phyloP scores from a whole-genome alignment of 2,888 invertebrate species.

The Cheiracanthium punctorium region DNA sequence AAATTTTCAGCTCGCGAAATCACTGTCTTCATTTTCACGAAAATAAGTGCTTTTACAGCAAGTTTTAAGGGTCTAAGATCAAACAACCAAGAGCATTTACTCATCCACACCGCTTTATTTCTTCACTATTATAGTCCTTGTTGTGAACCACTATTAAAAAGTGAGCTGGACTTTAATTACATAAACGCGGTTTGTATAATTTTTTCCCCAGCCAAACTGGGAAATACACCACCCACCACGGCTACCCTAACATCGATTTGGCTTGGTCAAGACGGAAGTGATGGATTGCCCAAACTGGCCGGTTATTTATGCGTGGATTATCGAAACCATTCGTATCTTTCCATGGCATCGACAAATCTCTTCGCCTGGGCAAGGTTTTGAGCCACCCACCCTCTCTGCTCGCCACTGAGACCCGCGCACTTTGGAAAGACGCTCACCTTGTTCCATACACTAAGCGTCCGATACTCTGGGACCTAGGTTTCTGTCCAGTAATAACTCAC shows the following conservation, averaged over 20 bases:
- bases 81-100: no score
- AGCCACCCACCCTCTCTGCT: conserved; percentile 39
- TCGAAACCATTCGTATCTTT: conserved; percentile 60
- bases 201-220: neutral
- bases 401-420: conserved; percentile 22
- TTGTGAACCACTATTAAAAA: no score
- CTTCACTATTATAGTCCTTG: no score
- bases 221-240: neutral
- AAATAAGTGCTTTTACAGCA: no score
- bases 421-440: neutral
- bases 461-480: neutral
- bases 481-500: conserved; percentile 1
- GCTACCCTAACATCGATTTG: neutral
- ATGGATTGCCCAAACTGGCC: conserved; percentile 60
- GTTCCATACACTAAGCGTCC: neutral
- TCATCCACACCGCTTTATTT: no score
- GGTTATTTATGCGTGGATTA: conserved; percentile 69
- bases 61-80: no score
- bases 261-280: conserved; percentile 51
- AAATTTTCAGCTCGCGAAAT: no score
- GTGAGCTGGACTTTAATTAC: no score
- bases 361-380: neutral
- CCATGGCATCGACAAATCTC: neutral
- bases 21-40: no score
- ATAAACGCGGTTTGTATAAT: no score